Conservation (phyloP, 2,888 invertebrate species). For the Nomada hirtipes region DNA sequence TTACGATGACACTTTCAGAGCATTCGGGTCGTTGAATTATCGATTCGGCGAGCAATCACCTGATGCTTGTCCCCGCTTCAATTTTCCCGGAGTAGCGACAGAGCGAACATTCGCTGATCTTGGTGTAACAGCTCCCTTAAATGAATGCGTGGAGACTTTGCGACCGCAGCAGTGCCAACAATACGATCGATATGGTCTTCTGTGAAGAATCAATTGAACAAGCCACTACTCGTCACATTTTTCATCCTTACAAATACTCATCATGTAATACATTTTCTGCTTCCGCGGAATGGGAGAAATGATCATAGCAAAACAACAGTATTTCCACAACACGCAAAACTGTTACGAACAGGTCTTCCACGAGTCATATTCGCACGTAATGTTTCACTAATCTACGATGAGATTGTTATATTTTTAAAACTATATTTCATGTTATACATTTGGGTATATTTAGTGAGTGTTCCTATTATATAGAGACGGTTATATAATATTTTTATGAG, state of each 20-base stretch:
- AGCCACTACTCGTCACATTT: constrained; percentile 15
- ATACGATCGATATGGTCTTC: constrained; percentile 18
- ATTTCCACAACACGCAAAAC: constrained; percentile 47
- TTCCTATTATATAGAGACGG: constrained; percentile 60
- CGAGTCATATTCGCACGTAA: constrained; percentile 27
- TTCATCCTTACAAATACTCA: constrained; percentile 7
- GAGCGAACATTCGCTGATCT: too few species aligned
- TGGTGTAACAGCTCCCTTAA: not conserved
- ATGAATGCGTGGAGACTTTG: constrained; percentile 43
- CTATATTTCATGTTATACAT: constrained; percentile 62
- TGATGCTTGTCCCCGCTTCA: too few species aligned
- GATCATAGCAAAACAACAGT: constrained; percentile 42
- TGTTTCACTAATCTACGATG: constrained; percentile 37
- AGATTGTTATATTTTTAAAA: constrained; percentile 64
- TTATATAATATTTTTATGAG: constrained; percentile 65
- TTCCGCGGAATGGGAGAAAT: constrained; percentile 39
- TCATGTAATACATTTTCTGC: constrained; percentile 27
- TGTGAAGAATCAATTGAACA: constrained; percentile 17
- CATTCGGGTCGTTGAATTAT: too few species aligned
- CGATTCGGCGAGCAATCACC: too few species aligned
- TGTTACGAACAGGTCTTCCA: constrained; percentile 45
- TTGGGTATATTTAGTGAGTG: constrained; percentile 58
- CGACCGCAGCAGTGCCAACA: constrained; percentile 53
- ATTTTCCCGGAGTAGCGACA: too few species aligned
- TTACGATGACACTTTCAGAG: too few species aligned